Percentiles rank a stretch among this genome's conserved stretches.
These are phyloP conservation scores for Idaea biselata DNA, from an alignment of 2,888 invertebrate species.

Conservation along the genomic window DNA sequence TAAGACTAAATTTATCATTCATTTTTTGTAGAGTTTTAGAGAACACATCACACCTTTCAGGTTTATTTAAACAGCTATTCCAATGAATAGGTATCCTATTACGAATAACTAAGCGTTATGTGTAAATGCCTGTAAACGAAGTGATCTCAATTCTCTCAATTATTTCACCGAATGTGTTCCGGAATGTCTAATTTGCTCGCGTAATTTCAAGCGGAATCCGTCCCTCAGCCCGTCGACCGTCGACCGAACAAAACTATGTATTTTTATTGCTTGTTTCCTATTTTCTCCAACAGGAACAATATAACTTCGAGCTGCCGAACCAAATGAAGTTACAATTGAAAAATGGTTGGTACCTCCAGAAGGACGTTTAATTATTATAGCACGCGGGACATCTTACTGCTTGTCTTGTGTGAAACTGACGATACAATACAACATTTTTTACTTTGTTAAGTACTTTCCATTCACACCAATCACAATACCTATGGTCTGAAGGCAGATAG, in stretches of 20 bases:
- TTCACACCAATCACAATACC: neutral
- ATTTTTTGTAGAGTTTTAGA: too few relatives aligned
- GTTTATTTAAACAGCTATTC: neutral
- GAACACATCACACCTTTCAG: too few relatives aligned
- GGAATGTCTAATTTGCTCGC: constrained; percentile 80
- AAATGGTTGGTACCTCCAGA: neutral
- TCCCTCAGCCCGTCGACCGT: constrained; percentile 65
- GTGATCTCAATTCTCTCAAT: constrained; percentile 53
- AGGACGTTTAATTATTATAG: neutral
- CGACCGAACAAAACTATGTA: constrained; percentile 64
- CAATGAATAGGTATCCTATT: neutral
- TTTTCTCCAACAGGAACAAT: constrained; percentile 73
- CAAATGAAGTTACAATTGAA: constrained; percentile 23
- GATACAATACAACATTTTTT: neutral
- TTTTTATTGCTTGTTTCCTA: constrained; percentile 79
- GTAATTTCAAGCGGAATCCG: constrained; percentile 76
- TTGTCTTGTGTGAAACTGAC: neutral
- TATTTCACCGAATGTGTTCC: constrained; percentile 69
- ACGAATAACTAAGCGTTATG: constrained; percentile 10
- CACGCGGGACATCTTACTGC: neutral
- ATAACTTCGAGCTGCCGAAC: constrained; percentile 66
- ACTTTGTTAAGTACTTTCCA: neutral
- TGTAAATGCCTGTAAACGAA: constrained; percentile 49
- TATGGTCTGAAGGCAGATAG: neutral
- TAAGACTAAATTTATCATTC: too few relatives aligned